A percentile compares a stretch with the other conserved stretches of the same genome.
These are phyloP conservation scores for Falcaria lacertinaria DNA, from an alignment of 2,888 invertebrate genomes.

Conservation along the genomic window DNA sequence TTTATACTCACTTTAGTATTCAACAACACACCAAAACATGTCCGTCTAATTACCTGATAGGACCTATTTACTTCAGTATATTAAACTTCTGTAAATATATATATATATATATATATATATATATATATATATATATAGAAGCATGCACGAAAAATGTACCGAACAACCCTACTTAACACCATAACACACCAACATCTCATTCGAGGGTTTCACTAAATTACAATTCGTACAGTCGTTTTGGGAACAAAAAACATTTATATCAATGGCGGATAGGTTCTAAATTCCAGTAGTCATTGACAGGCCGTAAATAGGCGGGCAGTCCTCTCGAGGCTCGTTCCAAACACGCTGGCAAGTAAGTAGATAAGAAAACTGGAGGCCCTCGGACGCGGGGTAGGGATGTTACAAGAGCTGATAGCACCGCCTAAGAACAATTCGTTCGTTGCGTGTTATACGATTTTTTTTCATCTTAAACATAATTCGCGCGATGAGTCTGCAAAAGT, in stretches of 20 bases:
- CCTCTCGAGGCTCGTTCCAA: conserved; percentile 66
- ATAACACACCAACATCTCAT: conserved; percentile 46
- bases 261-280: conserved; percentile 75
- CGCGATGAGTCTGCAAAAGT: too few relatives aligned
- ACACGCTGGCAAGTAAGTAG: conserved; percentile 58
- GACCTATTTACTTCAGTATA: too few relatives aligned
- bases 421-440: too few relatives aligned
- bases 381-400: conserved; percentile 14
- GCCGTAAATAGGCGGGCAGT: conserved; percentile 67
- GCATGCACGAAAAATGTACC: not conserved
- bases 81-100: too few relatives aligned
- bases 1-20: too few relatives aligned
- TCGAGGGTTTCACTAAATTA: conserved; percentile 62
- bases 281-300: conserved; percentile 79
- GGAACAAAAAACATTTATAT: conserved; percentile 80
- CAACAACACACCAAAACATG: too few relatives aligned
- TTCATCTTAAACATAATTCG: too few relatives aligned
- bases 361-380: conserved; percentile 68
- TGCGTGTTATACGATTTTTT: too few relatives aligned
- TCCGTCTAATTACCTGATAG: too few relatives aligned
- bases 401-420: conserved; percentile 31
- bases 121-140: too few relatives aligned
- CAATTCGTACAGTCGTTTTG: conserved; percentile 74
- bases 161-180: conserved; percentile 23
- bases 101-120: too few relatives aligned